These are phyloP conservation scores for Hestina assimilis DNA, from an alignment of 1,140 invertebrate species.

Conservation along the genomic window DNA sequence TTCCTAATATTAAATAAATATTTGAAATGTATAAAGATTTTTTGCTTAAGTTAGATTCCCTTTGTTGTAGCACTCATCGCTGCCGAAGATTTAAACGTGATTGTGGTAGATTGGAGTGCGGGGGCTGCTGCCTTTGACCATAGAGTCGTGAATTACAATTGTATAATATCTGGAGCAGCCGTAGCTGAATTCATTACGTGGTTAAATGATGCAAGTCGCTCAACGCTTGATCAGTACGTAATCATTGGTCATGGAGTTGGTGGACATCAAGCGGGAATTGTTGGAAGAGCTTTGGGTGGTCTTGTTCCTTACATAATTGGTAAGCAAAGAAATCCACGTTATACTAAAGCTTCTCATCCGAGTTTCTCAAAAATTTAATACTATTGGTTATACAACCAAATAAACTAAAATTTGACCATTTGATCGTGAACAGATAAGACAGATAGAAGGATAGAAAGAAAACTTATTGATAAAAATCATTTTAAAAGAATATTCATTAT, in stretches of 20 bases:
- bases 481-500: too few species aligned
- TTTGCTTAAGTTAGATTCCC: too few species aligned
- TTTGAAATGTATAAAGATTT: too few species aligned
- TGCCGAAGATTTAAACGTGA: conserved; percentile 76
- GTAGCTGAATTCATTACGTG: conserved; percentile 44
- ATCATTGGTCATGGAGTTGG: conserved; percentile 90
- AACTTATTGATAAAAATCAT: too few species aligned
- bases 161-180: conserved; percentile 41
- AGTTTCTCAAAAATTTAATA: too few species aligned
- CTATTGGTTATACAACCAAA: background rate
- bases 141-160: conserved; percentile 69
- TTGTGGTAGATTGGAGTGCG: conserved; percentile 78
- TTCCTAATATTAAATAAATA: too few species aligned
- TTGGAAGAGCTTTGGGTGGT: conserved; percentile 78
- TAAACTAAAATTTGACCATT: too few species aligned
- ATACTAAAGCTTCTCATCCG: too few species aligned
- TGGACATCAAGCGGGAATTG: conserved; percentile 87
- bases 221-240: conserved; percentile 60
- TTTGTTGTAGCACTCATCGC: conserved; percentile 57
- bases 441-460: too few species aligned
- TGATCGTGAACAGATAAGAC: too few species aligned
- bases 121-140: conserved; percentile 70
- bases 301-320: conserved; percentile 47
- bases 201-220: conserved; percentile 35
- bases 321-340: too few species aligned